Percentiles rank a stretch among this genome's conserved stretches.
phyloP scores from a whole-genome alignment of 30 jellyfish, hydroid and myxozoan species.

The Aurelia aurita region DNA sequence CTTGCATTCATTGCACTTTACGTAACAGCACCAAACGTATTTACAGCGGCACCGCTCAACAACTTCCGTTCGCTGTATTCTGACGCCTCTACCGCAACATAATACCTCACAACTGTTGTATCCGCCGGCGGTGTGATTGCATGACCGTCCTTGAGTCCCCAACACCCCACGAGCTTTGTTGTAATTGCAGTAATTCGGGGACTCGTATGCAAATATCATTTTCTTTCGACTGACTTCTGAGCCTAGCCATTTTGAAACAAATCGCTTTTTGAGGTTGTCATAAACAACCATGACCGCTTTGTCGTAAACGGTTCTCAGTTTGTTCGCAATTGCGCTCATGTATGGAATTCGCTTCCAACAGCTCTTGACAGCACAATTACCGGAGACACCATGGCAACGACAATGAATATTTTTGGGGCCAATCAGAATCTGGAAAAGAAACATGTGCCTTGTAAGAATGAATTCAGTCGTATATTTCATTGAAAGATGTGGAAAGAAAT shows the following conservation, averaged over 20 bases:
- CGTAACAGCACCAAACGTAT: slow-evolving; percentile 84
- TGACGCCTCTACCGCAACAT: slow-evolving; percentile 86
- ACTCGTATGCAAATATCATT: slow-evolving; percentile 71
- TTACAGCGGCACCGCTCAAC: slow-evolving; percentile 80
- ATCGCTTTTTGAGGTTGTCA: slow-evolving; percentile 39
- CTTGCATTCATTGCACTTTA: slow-evolving; percentile 76
- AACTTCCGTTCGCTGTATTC: slow-evolving; percentile 63
- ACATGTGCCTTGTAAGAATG: not conserved
- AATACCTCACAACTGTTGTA: slow-evolving; percentile 75
- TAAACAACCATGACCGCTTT: slow-evolving; percentile 65
- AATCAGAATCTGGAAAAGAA: slow-evolving; percentile 29
- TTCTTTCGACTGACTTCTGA: slow-evolving; percentile 12
- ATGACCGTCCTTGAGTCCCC: slow-evolving; percentile 83
- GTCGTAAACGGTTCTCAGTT: slow-evolving; percentile 65
- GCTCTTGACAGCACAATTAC: slow-evolving; percentile 77
- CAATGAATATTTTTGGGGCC: slow-evolving; percentile 73
- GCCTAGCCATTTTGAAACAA: slow-evolving; percentile 72
- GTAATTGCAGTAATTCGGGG: slow-evolving; percentile 79
- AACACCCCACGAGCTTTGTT: slow-evolving; percentile 51
- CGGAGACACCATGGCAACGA: slow-evolving; percentile 93
- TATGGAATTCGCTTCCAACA: slow-evolving; percentile 83
- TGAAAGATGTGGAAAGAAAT: too few relatives aligned
- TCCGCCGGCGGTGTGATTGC: slow-evolving; percentile 69
- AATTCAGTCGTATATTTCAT: not conserved
- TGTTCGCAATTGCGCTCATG: slow-evolving; percentile 38